These are phyloP conservation scores for Aphelenchoides besseyi DNA, from an alignment of 1,140 invertebrate species.

Conservation along the genomic window DNA sequence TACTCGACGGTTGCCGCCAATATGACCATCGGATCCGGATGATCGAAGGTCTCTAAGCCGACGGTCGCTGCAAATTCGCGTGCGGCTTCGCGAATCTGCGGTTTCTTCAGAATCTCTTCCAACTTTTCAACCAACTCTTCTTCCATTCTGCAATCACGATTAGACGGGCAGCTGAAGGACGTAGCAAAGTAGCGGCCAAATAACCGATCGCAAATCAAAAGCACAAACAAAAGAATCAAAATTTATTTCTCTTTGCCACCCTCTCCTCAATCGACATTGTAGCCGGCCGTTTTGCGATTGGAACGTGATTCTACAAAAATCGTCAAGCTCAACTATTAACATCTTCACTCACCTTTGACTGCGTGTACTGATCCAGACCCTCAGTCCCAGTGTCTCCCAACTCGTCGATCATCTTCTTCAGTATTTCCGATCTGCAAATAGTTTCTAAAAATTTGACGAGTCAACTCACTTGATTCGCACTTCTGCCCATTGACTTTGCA, in stretches of 20 bases:
- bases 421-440: constrained; percentile 31
- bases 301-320: constrained; percentile 33
- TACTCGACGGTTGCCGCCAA: background rate
- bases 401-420: constrained; percentile 42
- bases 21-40: background rate
- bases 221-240: background rate
- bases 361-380: too few species aligned
- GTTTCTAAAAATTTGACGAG: background rate
- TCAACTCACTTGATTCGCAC: constrained; percentile 39
- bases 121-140: background rate
- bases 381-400: constrained; percentile 26
- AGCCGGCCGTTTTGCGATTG: constrained; percentile 37
- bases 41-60: background rate
- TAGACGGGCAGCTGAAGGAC: background rate
- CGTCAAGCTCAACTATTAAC: background rate
- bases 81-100: background rate
- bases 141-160: background rate
- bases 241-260: constrained; percentile 30
- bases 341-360: constrained; percentile 25
- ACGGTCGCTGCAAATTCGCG: background rate
- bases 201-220: background rate
- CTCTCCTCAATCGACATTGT: constrained; percentile 45
- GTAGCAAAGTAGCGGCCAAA: background rate
- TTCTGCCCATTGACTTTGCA: constrained; percentile 47
- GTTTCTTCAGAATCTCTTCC: background rate